phyloP scores from a whole-genome alignment of 2,113 vertebrate genomes.

The Odontesthes bonariensis region DNA sequence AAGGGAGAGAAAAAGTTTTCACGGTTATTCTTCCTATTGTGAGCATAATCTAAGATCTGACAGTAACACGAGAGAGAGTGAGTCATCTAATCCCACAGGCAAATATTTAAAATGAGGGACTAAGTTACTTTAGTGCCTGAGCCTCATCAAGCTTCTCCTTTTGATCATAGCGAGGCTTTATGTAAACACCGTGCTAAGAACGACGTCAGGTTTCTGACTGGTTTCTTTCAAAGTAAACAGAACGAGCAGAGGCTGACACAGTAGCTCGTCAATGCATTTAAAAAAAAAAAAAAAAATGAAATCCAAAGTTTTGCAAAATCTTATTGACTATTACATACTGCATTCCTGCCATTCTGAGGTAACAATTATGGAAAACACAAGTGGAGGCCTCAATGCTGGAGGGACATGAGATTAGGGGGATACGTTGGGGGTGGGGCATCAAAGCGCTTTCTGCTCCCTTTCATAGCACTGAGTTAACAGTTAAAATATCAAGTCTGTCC shows the following conservation, averaged over 20 bases:
- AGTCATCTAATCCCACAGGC: slow-evolving; percentile 7
- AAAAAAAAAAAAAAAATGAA: neutral
- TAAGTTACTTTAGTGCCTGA: slow-evolving; percentile 14
- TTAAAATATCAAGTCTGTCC: slow-evolving; percentile 17
- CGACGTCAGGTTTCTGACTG: slow-evolving; percentile 15
- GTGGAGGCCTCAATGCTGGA: slow-evolving; percentile 42
- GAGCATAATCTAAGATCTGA: neutral
- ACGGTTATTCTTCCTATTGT: neutral
- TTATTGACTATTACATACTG: slow-evolving; percentile 48
- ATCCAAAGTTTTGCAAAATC: slow-evolving; percentile 15
- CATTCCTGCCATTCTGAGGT: slow-evolving; percentile 76
- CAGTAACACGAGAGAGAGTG: slow-evolving; percentile 1
- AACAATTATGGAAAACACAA: slow-evolving; percentile 78
- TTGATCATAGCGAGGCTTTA: slow-evolving; percentile 34
- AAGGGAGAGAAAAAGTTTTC: neutral
- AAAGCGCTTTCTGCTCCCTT: slow-evolving; percentile 75
- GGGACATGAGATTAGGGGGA: slow-evolving; percentile 25
- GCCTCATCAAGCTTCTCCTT: slow-evolving; percentile 18
- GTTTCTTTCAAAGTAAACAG: slow-evolving; percentile 15
- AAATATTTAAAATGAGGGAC: slow-evolving; percentile 31
- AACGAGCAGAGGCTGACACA: neutral
- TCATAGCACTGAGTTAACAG: slow-evolving; percentile 52
- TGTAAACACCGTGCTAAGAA: slow-evolving; percentile 15
- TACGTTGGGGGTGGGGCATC: slow-evolving; percentile 41
- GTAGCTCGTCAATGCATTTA: neutral